These are phyloP conservation scores for Chelonus formosanus DNA, from an alignment of 2,888 invertebrate genomes.

Conservation along the genomic window DNA sequence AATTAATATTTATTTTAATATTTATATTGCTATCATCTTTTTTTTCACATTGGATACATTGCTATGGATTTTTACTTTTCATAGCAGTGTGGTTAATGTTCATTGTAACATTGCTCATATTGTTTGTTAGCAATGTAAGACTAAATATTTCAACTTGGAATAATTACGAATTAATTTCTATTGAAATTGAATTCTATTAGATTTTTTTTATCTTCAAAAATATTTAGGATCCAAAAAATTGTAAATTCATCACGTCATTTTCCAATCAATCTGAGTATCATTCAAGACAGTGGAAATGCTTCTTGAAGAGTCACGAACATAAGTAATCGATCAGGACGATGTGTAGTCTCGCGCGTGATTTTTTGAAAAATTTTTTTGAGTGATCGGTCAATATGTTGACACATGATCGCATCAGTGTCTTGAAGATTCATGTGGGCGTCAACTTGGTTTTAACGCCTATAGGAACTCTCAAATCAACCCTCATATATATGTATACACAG, in stretches of 20 bases:
- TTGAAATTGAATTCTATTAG: too few species aligned
- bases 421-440: slow-evolving; percentile 40
- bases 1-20: too few species aligned
- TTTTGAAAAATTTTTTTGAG: slow-evolving; percentile 30
- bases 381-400: slow-evolving; percentile 54
- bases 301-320: slow-evolving; percentile 52
- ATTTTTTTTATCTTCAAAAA: too few species aligned
- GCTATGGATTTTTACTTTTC: too few species aligned
- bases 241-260: slow-evolving; percentile 13
- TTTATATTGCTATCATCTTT: too few species aligned
- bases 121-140: too few species aligned
- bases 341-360: slow-evolving; percentile 10
- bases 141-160: too few species aligned
- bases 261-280: slow-evolving; percentile 14
- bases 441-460: slow-evolving; percentile 43
- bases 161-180: too few species aligned
- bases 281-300: neutral
- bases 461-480: slow-evolving; percentile 29
- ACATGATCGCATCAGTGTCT: slow-evolving; percentile 49
- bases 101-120: too few species aligned
- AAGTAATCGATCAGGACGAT: slow-evolving; percentile 57
- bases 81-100: too few species aligned
- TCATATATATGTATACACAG: neutral
- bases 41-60: too few species aligned
- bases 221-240: too few species aligned